Evolutionary conservation across 2,113 vertebrate genomes (phyloP).

Genomic region (Melanostigma gelatinosum): DNA sequence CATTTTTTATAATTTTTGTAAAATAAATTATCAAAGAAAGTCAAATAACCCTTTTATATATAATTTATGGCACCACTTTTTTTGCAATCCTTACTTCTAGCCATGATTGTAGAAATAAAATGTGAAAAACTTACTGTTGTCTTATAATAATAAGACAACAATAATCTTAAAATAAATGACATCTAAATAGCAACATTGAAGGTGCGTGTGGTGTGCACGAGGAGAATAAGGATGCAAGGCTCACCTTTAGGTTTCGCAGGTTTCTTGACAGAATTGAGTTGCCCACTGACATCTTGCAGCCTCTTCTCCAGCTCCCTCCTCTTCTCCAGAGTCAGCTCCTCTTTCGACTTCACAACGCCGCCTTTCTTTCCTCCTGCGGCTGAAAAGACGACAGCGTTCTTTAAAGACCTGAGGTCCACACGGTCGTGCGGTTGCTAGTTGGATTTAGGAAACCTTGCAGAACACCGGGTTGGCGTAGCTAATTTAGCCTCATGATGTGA

Average conservation of each 20-base stretch:
- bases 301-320: conserved; percentile 92
- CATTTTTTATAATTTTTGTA: no score
- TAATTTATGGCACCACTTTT: no score
- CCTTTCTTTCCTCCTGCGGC: conserved; percentile 84
- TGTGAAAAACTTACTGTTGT: no score
- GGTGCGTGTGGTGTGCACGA: not conserved
- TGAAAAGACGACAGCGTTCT: not conserved
- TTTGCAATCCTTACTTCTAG: no score
- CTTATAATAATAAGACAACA: no score
- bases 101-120: no score
- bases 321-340: conserved; percentile 93
- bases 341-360: conserved; percentile 89
- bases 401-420: no score
- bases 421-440: not conserved
- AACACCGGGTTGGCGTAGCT: no score
- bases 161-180: no score
- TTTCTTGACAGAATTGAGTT: conserved; percentile 94
- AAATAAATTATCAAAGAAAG: no score
- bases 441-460: not conserved
- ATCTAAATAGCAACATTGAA: no score
- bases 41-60: no score
- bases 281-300: conserved; percentile 93
- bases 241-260: conserved; percentile 91
- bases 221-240: not conserved
- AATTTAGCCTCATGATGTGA: not conserved